phyloP scores from a whole-genome alignment of 1,140 invertebrate genomes.

The Pachypsylla venusta region DNA sequence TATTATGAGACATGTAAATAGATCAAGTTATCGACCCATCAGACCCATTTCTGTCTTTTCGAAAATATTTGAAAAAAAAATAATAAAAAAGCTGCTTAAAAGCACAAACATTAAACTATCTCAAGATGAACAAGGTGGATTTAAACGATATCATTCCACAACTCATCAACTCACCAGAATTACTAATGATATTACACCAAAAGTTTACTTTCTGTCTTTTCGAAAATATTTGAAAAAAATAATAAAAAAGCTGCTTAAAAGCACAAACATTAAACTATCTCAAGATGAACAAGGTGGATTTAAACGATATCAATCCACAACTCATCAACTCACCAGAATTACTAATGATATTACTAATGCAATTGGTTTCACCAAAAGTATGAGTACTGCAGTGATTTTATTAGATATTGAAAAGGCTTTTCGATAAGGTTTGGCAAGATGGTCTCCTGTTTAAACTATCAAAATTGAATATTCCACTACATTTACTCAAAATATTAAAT shows the following conservation, averaged over 20 bases:
- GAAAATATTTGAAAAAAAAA: not conserved
- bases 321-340: not conserved
- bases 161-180: not conserved
- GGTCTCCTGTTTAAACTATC: constrained; percentile 11
- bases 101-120: not conserved
- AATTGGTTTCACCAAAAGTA: no score
- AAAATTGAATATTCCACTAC: not conserved
- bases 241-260: not conserved
- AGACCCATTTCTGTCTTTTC: not conserved
- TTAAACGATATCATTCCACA: not conserved
- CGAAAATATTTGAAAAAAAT: not conserved
- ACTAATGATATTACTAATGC: not conserved
- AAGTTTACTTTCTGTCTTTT: not conserved
- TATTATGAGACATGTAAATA: no score
- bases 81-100: not conserved
- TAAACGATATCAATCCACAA: not conserved
- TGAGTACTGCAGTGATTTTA: no score
- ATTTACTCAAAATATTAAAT: not conserved
- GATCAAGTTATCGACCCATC: not conserved
- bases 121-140: not conserved
- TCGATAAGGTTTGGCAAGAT: not conserved
- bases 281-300: not conserved
- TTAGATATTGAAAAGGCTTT: not conserved
- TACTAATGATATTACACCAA: not conserved
- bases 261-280: not conserved